These are phyloP conservation scores for Anguilla rostrata DNA, from an alignment of 2,113 vertebrate species.

Conservation along the genomic window DNA sequence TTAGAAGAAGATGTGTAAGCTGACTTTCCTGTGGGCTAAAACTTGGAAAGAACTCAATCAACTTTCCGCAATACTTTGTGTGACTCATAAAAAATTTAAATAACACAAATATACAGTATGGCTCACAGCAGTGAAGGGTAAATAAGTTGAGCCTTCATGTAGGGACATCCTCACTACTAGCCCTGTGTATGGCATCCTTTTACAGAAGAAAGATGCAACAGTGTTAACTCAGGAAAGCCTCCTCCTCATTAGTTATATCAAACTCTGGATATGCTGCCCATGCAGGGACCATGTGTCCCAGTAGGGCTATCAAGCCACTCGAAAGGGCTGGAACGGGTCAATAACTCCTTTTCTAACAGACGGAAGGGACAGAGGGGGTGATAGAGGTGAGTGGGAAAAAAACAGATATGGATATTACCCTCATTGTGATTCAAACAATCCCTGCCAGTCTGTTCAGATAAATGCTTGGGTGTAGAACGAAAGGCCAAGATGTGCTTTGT, in stretches of 20 bases:
- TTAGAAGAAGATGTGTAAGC: not conserved
- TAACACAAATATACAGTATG: not conserved
- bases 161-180: not conserved
- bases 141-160: not conserved
- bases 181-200: not conserved
- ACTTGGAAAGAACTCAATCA: not conserved
- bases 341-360: not conserved
- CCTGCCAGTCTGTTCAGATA: not conserved
- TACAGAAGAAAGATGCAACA: not conserved
- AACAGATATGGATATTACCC: not conserved
- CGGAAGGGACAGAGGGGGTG: not conserved
- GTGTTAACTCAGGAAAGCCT: not conserved
- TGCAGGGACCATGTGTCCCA: not conserved
- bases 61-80: not conserved
- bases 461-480: not conserved
- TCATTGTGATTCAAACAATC: constrained; percentile 1
- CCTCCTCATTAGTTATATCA: not conserved
- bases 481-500: constrained; percentile 1
- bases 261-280: not conserved
- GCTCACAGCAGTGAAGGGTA: not conserved
- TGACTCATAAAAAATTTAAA: not conserved
- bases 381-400: not conserved
- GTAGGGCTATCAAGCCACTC: not conserved
- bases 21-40: not conserved
- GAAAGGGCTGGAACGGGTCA: not conserved